These are phyloP conservation scores for Hydroisotoma schaefferi DNA, from an alignment of 2,888 invertebrate species.

Conservation along the genomic window DNA sequence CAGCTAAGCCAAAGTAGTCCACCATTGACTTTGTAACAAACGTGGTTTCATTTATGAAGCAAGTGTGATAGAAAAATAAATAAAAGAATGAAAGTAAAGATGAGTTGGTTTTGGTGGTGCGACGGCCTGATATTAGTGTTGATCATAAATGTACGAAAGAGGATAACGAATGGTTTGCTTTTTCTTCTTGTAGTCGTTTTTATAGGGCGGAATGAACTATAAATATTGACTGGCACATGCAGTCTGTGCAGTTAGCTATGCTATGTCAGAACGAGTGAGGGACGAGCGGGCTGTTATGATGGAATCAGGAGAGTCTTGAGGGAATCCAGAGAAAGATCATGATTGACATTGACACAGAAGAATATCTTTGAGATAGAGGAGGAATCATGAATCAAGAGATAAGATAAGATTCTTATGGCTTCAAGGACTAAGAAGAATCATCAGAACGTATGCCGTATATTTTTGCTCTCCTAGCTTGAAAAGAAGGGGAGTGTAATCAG, in stretches of 20 bases:
- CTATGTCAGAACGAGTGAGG: too few species aligned
- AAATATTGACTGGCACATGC: too few species aligned
- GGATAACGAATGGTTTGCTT: too few species aligned
- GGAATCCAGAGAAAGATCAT: not conserved
- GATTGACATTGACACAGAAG: conserved; percentile 3
- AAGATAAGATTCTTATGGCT: conserved; percentile 8
- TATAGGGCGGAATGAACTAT: too few species aligned
- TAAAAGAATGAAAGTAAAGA: conserved; percentile 16
- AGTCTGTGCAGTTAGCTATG: too few species aligned
- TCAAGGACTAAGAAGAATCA: too few species aligned
- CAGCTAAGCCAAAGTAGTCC: conserved; percentile 8
- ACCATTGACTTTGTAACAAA: conserved; percentile 2
- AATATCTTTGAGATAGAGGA: not conserved
- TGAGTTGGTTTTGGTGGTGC: not conserved
- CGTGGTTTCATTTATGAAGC: conserved; percentile 13
- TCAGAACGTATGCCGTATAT: too few species aligned
- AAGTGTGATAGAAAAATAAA: conserved; percentile 6
- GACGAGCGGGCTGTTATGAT: too few species aligned
- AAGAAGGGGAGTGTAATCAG: conserved; percentile 17
- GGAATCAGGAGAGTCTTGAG: not conserved
- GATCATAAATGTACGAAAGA: too few species aligned
- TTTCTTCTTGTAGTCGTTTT: too few species aligned
- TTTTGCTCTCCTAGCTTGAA: not conserved
- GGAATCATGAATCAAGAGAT: not conserved
- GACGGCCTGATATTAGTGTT: too few species aligned